Base-by-base conservation (phyloP, 2,888 invertebrate genomes). In the Zaprionus lineosus region DNA sequence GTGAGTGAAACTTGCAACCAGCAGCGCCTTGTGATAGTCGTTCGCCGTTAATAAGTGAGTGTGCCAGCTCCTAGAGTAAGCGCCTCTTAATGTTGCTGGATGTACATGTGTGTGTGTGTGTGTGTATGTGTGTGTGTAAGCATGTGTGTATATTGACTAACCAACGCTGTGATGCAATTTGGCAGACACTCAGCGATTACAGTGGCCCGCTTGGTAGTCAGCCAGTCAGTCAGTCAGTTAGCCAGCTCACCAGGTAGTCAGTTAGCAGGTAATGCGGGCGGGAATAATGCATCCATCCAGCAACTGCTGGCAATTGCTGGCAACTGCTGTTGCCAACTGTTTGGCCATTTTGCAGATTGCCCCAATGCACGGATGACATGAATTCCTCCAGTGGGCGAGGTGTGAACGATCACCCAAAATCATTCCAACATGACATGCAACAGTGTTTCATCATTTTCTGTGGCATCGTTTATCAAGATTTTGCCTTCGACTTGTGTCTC, bases 171-270 rank as follows among this genome's bases (percentile, higher is more conserved):
- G 76, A 76, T 74, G 76, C 78, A 76, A 76, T 76, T 75, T 68
- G 73, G 61, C 71, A 74, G 53, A 69, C 76, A 77, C 62, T 65
- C 77, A 60, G 57, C 67, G 64, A 65, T 81, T 77, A 75, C 77
- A 70, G 59, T 63, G 63, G 56, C 50, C 43, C 56, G 46, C n/a
- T 31, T 39, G 65, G 48, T 47, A 57, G 65, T 34, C 43, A 60
- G 53, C 19, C 50, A 40, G 39, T 19, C 21, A 39, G 34, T 33
- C 39, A 37, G 29, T 9, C 4, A n/a, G n/a, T n/a, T n/a, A n/a
- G n/a, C n/a, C n/a, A n/a, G n/a, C n/a, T n/a, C n/a, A 18, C 4
- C 26, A 36, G 19, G 11, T n/a, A 18, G 18, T 4, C 21, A 51
- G 46, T 24, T 24, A 14, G 55, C 18, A 24, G 50, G 31, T 18